A percentile compares a stretch with the other conserved stretches of the same genome.
These are phyloP conservation scores for Papilio glaucus DNA, from an alignment of 1,140 invertebrate genomes.

Conservation along the genomic window DNA sequence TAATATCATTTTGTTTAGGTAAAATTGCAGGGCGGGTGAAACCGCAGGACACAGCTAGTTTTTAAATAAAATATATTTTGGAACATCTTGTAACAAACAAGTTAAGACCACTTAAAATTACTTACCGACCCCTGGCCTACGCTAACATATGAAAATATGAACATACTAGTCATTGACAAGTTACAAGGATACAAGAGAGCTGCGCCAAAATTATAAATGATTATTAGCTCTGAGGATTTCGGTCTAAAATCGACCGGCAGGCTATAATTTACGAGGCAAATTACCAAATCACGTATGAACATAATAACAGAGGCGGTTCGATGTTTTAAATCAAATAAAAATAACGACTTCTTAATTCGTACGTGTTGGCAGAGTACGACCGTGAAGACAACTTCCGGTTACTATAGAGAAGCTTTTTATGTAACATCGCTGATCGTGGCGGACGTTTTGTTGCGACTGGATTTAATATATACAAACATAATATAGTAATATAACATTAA, in stretches of 20 bases:
- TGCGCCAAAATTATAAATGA: slow-evolving; percentile 3
- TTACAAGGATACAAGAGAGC: neutral
- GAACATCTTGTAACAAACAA: too few relatives aligned
- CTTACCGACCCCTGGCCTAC: too few relatives aligned
- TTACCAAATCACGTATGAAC: slow-evolving; percentile 20
- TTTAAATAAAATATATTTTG: too few relatives aligned
- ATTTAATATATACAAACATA: neutral
- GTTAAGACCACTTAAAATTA: too few relatives aligned
- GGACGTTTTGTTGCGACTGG: neutral
- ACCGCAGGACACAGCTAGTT: too few relatives aligned
- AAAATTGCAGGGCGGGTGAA: too few relatives aligned
- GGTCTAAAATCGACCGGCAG: slow-evolving; percentile 11
- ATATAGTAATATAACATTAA: too few relatives aligned
- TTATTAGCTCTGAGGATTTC: neutral
- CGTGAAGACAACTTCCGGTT: slow-evolving; percentile 13
- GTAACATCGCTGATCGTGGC: neutral
- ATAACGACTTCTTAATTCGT: slow-evolving; percentile 1
- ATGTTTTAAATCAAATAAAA: slow-evolving; percentile 6
- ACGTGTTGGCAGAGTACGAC: neutral
- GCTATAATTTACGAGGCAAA: slow-evolving; percentile 29
- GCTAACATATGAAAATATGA: too few relatives aligned
- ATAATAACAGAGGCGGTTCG: slow-evolving; percentile 5
- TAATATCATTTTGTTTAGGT: too few relatives aligned
- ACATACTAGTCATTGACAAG: neutral
- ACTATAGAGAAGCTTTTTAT: slow-evolving; percentile 10